These are phyloP conservation scores for Anastatus disparis DNA, from an alignment of 1,140 invertebrate species.

Conservation along the genomic window DNA sequence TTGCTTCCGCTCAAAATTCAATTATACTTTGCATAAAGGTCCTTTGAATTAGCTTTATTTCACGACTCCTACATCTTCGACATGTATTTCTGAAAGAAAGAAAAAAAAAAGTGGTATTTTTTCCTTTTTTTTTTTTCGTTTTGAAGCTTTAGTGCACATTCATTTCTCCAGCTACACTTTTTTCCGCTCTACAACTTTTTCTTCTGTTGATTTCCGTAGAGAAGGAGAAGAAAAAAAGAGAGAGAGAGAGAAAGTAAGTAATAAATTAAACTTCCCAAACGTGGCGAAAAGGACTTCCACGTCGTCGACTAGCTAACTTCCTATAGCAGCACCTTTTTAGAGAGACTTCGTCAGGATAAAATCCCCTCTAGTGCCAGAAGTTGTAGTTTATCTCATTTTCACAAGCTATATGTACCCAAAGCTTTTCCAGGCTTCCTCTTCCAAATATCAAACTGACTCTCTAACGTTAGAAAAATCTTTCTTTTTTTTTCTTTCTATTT, in stretches of 20 bases:
- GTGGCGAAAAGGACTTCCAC: not conserved
- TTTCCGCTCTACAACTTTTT: not conserved
- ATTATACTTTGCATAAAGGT: not conserved
- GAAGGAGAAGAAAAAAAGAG: too few species aligned
- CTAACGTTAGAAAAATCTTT: too few species aligned
- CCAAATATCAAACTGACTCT: too few species aligned
- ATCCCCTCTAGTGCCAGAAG: not conserved
- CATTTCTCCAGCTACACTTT: too few species aligned
- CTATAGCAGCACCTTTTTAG: too few species aligned
- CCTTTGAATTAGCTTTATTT: constrained; percentile 11
- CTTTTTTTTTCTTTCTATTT: not conserved
- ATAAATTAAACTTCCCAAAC: constrained; percentile 33
- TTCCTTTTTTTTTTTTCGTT: too few species aligned
- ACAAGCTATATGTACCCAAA: too few species aligned
- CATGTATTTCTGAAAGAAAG: too few species aligned
- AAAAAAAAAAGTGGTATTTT: too few species aligned
- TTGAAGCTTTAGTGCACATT: too few species aligned
- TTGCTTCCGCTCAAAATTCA: not conserved
- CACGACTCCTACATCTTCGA: too few species aligned
- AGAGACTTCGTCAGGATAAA: constrained; percentile 32
- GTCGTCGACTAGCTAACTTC: not conserved
- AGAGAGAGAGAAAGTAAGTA: not conserved
- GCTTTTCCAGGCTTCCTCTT: too few species aligned
- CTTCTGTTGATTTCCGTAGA: constrained; percentile 1
- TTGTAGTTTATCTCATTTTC: constrained; percentile 17